These are phyloP conservation scores for Protonemura montana DNA, from an alignment of 2,888 invertebrate genomes.

Conservation along the genomic window DNA sequence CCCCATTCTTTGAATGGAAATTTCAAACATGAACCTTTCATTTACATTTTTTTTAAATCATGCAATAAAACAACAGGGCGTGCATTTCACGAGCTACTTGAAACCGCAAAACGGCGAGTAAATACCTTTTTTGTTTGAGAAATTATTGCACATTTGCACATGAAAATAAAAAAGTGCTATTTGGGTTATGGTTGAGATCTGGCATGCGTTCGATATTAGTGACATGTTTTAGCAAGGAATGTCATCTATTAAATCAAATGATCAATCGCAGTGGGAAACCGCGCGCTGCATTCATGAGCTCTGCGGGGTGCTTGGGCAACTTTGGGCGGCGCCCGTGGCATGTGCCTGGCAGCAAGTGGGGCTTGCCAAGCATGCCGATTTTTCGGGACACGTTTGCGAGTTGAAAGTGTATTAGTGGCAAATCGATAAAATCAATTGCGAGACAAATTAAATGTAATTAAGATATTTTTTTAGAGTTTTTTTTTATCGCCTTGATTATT, in stretches of 20 bases:
- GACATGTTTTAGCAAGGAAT: not conserved
- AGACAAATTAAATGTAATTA: too few species aligned
- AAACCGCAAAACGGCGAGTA: not conserved
- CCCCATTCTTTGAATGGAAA: not conserved
- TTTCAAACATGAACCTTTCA: not conserved
- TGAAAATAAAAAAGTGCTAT: not conserved
- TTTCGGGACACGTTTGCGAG: too few species aligned
- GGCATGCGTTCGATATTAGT: not conserved
- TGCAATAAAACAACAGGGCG: not conserved
- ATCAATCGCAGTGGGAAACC: not conserved
- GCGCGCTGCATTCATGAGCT: too few species aligned
- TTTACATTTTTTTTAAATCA: not conserved
- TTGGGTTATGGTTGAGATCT: not conserved
- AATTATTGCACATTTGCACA: not conserved
- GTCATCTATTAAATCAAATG: constrained; percentile 12
- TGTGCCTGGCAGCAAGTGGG: too few species aligned
- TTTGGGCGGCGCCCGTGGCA: too few species aligned
- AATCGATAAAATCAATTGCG: too few species aligned
- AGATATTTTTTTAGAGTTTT: too few species aligned
- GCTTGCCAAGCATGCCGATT: too few species aligned
- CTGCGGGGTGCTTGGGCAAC: too few species aligned
- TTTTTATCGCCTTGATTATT: too few species aligned
- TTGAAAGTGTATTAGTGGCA: too few species aligned
- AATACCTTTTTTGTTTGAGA: not conserved
- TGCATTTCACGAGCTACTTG: not conserved